A percentile compares a stretch with the other conserved stretches of the same genome.
Conservation (phyloP, 2,113 vertebrate species). For the Morone chrysops region DNA sequence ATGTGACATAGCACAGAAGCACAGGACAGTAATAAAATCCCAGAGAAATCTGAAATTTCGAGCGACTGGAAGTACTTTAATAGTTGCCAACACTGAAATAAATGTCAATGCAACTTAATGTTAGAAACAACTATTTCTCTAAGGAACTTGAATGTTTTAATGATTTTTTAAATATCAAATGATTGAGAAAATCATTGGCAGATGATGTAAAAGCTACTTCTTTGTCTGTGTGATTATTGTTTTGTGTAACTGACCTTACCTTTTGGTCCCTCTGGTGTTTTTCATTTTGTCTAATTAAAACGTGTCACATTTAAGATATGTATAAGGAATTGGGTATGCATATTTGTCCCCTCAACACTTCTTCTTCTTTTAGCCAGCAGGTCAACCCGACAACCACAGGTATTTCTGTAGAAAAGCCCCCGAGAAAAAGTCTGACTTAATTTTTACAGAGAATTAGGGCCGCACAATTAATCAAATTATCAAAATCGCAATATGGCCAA, state of each 20-base stretch:
- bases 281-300: background rate
- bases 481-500: too few species aligned
- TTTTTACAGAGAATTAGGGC: background rate
- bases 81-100: background rate
- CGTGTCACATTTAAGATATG: background rate
- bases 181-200: background rate
- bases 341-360: conserved; percentile 12
- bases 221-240: background rate
- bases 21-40: background rate
- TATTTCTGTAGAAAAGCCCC: conserved; percentile 3
- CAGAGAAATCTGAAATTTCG: background rate
- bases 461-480: too few species aligned
- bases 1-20: background rate
- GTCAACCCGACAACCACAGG: background rate
- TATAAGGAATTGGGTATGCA: background rate
- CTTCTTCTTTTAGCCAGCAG: conserved; percentile 11
- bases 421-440: background rate
- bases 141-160: background rate
- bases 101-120: too few species aligned
- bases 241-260: background rate
- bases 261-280: background rate
- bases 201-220: background rate
- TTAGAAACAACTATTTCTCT: background rate
- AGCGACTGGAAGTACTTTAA: background rate
- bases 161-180: background rate